Conservation (phyloP, 2,797 vertebrate genomes). For the Brotula barbata region DNA sequence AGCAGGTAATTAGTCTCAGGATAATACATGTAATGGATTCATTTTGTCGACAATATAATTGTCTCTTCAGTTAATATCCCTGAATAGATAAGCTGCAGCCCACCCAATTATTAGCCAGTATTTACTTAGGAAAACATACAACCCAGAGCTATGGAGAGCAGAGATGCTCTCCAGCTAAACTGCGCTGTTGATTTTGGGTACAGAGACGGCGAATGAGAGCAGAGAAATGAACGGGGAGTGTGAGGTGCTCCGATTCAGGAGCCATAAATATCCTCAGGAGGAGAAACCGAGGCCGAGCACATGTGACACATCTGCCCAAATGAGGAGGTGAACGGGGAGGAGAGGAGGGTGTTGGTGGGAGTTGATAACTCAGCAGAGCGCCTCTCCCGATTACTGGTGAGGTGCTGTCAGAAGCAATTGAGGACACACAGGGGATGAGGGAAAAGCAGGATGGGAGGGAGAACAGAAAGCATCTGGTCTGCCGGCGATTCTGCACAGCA, state of each 20-base stretch:
- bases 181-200: constrained; percentile 69
- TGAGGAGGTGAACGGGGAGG: constrained; percentile 18
- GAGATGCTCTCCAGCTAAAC: constrained; percentile 36
- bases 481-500: constrained; percentile 26
- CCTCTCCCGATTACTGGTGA: constrained; percentile 68
- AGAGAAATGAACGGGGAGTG: constrained; percentile 63
- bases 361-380: constrained; percentile 73
- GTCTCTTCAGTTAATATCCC: constrained; percentile 29
- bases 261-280: constrained; percentile 77
- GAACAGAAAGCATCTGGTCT: constrained; percentile 52
- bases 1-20: constrained; percentile 14
- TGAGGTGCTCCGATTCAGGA: constrained; percentile 71
- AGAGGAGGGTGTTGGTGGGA: constrained; percentile 43
- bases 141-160: constrained; percentile 44
- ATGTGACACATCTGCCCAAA: constrained; percentile 63
- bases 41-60: constrained; percentile 29
- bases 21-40: constrained; percentile 15
- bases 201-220: constrained; percentile 66
- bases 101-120: constrained; percentile 49
- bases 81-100: constrained; percentile 45
- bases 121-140: constrained; percentile 59
- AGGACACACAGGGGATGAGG: constrained; percentile 57
- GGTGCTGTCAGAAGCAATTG: constrained; percentile 75
- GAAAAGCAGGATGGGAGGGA: background rate
- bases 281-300: constrained; percentile 65